These are phyloP conservation scores for Mugil cephalus DNA, from an alignment of 2,113 vertebrate species.

Conservation along the genomic window DNA sequence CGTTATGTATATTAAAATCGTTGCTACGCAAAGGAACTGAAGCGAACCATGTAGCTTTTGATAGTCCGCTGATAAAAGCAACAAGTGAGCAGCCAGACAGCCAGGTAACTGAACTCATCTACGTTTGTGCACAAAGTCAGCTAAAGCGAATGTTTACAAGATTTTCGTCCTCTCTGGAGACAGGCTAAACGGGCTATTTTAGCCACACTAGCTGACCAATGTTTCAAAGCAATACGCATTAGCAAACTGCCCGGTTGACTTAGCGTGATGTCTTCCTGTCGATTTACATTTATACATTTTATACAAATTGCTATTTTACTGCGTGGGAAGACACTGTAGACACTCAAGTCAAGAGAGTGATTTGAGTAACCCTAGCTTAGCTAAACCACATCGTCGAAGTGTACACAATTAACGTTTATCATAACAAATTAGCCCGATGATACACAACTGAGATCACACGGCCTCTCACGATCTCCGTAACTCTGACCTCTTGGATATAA, in stretches of 20 bases:
- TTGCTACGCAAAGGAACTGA: too few species aligned
- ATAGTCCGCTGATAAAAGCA: slow-evolving; percentile 19
- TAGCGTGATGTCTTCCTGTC: background rate
- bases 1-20: too few species aligned
- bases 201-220: slow-evolving; percentile 5
- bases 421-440: slow-evolving; percentile 11
- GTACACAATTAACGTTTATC: background rate
- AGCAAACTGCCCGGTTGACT: background rate
- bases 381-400: background rate
- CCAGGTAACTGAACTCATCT: background rate
- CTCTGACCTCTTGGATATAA: too few species aligned
- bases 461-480: rapidly evolving
- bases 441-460: background rate
- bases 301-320: rapidly evolving
- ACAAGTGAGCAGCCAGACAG: slow-evolving; percentile 27
- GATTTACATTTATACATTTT: rapidly evolving
- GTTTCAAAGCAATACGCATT: background rate
- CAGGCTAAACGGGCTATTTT: background rate
- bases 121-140: background rate
- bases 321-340: background rate
- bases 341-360: background rate
- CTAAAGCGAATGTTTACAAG: background rate
- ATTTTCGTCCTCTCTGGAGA: background rate
- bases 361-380: background rate
- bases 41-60: background rate